Conservation (phyloP, 2,888 invertebrate genomes). For the Sialis fuliginosa region DNA sequence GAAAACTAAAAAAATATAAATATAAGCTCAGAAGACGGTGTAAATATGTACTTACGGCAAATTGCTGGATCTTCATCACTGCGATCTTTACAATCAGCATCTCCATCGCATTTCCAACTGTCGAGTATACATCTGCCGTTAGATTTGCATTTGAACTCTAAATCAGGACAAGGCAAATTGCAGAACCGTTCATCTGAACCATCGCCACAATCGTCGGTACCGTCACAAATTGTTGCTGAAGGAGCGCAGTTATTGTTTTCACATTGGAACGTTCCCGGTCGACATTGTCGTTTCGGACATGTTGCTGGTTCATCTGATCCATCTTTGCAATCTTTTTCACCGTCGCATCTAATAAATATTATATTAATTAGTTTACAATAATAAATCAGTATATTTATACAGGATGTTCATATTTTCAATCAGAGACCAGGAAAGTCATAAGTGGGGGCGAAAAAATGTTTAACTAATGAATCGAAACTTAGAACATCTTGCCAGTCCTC, state of each 20-base stretch:
- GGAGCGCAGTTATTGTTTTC: slow-evolving; percentile 84
- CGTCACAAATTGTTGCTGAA: slow-evolving; percentile 85
- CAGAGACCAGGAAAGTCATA: no score
- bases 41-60: slow-evolving; percentile 41
- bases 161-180: slow-evolving; percentile 64
- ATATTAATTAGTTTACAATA: no score
- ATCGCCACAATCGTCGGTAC: slow-evolving; percentile 83
- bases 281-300: slow-evolving; percentile 71
- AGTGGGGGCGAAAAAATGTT: no score
- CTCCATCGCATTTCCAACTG: slow-evolving; percentile 88
- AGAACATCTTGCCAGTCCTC: no score
- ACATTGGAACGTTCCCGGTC: slow-evolving; percentile 88
- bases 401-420: no score
- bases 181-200: slow-evolving; percentile 77
- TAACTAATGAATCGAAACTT: no score
- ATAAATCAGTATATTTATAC: no score
- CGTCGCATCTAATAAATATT: slow-evolving; percentile 43
- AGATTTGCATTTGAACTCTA: slow-evolving; percentile 78
- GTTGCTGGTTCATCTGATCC: slow-evolving; percentile 75
- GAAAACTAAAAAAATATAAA: background rate
- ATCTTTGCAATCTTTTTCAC: slow-evolving; percentile 83
- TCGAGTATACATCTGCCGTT: slow-evolving; percentile 79
- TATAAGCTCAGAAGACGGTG: background rate
- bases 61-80: slow-evolving; percentile 82
- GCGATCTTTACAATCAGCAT: slow-evolving; percentile 84